A percentile compares a stretch with the other conserved stretches of the same genome.
These are phyloP conservation scores for Aplysina aerophoba DNA, from an alignment of 37 sponge, comb jelly and placozoan genomes.

Conservation along the genomic window DNA sequence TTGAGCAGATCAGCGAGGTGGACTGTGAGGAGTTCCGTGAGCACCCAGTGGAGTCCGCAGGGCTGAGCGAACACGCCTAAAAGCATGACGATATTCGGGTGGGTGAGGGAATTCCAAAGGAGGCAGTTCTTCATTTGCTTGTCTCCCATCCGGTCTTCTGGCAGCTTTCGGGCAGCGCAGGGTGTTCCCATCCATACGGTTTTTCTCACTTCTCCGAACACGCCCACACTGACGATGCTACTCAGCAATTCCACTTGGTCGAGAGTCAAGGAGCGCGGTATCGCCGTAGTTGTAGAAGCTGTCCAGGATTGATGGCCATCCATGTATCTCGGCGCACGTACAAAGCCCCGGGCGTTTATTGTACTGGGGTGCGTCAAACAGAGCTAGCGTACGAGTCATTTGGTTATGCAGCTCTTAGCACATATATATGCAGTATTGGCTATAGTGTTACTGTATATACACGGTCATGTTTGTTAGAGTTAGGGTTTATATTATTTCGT, in stretches of 20 bases:
- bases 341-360: no score
- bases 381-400: no score
- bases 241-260: not conserved
- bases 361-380: no score
- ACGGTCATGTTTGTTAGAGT: no score
- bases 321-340: no score
- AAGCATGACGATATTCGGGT: conserved; percentile 5
- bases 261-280: no score
- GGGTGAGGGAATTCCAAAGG: not conserved
- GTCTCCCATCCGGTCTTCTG: not conserved
- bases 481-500: no score
- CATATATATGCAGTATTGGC: no score
- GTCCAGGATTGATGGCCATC: no score
- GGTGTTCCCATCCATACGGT: not conserved
- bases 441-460: no score
- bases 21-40: not conserved
- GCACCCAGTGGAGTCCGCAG: not conserved
- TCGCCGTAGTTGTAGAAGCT: no score
- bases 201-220: not conserved
- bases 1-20: not conserved
- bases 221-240: not conserved
- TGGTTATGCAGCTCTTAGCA: no score
- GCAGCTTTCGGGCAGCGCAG: not conserved
- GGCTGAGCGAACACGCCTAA: not conserved
- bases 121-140: not conserved